Evolutionary conservation across 2,113 vertebrate species (phyloP).

Genomic region (Actinemys pallida): DNA sequence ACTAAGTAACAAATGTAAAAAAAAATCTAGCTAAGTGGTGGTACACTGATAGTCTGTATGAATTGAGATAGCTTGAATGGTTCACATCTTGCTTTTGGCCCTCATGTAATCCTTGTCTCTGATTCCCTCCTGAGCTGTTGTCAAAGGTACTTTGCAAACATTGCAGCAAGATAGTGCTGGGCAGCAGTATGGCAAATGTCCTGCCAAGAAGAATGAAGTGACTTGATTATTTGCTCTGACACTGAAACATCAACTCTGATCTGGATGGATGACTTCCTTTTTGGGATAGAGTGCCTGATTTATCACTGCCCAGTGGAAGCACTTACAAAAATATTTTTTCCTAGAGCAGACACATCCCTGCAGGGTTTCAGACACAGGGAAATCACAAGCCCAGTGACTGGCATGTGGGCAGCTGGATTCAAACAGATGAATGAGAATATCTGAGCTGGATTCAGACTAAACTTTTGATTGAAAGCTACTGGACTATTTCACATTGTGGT

Average conservation of each 20-base stretch:
- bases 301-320: not conserved
- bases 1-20: not conserved
- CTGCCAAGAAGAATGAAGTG: not conserved
- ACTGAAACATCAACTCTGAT: not conserved
- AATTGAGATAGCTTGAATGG: not conserved
- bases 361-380: not conserved
- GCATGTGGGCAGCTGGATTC: not conserved
- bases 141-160: not conserved
- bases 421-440: not conserved
- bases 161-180: fast-evolving
- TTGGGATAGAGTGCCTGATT: fast-evolving
- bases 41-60: not conserved
- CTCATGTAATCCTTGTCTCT: not conserved
- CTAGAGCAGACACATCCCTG: not conserved
- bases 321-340: not conserved
- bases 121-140: not conserved
- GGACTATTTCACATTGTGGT: not conserved
- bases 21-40: not conserved
- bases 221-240: fast-evolving
- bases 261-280: not conserved
- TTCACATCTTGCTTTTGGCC: fast-evolving
- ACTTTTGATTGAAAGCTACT: not conserved
- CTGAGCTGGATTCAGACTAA: not conserved
- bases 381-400: fast-evolving
- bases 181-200: not conserved